phyloP scores from a whole-genome alignment of 2,888 invertebrate genomes.

The Leptothorax acervorum region DNA sequence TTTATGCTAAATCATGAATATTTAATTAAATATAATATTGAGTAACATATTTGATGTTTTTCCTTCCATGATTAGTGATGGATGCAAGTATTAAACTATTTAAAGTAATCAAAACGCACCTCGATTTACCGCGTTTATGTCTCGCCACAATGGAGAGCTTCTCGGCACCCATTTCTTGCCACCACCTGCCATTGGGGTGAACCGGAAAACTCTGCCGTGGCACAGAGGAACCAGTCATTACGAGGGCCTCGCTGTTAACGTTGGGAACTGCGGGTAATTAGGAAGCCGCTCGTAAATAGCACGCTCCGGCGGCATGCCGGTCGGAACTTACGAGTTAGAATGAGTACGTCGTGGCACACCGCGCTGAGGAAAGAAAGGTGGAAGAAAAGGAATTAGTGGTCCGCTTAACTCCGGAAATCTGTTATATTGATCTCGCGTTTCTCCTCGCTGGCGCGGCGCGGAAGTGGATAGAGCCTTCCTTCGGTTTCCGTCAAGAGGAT shows the following conservation, averaged over 20 bases:
- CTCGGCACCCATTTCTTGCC: not conserved
- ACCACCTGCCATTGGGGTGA: slow-evolving; percentile 29
- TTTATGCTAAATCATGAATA: not conserved
- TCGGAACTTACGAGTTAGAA: slow-evolving; percentile 45
- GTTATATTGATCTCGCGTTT: slow-evolving; percentile 49
- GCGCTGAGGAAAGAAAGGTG: slow-evolving; percentile 25
- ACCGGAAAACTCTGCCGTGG: slow-evolving; percentile 69
- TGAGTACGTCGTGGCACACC: not conserved
- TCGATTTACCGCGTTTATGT: not conserved
- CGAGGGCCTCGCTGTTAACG: slow-evolving; percentile 74
- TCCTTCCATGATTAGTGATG: not conserved
- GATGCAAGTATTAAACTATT: not conserved
- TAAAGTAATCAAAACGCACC: slow-evolving; percentile 16
- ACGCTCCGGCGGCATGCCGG: slow-evolving; percentile 56
- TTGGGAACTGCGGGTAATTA: slow-evolving; percentile 80
- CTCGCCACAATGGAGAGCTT: slow-evolving; percentile 9
- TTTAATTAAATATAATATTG: not conserved
- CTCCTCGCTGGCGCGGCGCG: slow-evolving; percentile 31
- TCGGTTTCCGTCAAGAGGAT: slow-evolving; percentile 23
- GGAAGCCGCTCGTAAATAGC: slow-evolving; percentile 77
- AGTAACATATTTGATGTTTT: not conserved
- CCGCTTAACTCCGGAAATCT: slow-evolving; percentile 30
- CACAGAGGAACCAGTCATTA: slow-evolving; percentile 68
- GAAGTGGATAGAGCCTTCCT: slow-evolving; percentile 40
- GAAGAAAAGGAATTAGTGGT: slow-evolving; percentile 30